Evolutionary conservation across 2,888 invertebrate genomes (phyloP), one percentile per base, ranked within the genome.

Genomic region (Saturnia japonica): DNA sequence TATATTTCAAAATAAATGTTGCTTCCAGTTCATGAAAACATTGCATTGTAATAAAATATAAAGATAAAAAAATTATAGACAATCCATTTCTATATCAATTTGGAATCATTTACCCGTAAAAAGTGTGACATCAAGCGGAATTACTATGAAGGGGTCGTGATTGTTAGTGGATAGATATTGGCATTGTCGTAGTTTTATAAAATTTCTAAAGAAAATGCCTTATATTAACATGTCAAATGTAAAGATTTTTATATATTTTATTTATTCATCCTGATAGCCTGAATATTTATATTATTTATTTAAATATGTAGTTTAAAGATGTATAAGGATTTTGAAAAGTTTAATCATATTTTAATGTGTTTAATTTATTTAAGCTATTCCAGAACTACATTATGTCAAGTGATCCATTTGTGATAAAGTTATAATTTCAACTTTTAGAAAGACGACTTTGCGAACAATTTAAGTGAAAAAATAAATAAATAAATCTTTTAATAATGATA

Each of bases 51-150:
- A 57, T 57, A 28, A 57, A 12, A 25, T 57, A 57, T 57, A 73
- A 76, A 85, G 84, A 84, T 88, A 82, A 88, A 89, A 91, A 88
- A 90, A 91, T 91, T 86, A 91, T 9, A 25, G 91, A 68, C 64
- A 71, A 68, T 60, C 68, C 68, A 70, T 68, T 68, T 60, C 51
- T 34, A 64, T 68, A 68, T 62, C 62, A 68, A 68, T 91, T 91
- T 84, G 83, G 81, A 77, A 83, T 84, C 90, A 87, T 81, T 88
- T 90, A 89, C 85, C 88, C 88, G 90, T 83, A 87, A 88, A 88
- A 88, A 91, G 87, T 88, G 89, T 90, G 89, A 89, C 89, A 88
- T 88, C 86, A 87, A 87, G 85, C 84, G 85, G 85, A 91, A 91
- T 92, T 91, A 91, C 90, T 88, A 85, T 85, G 81, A 82, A 83